Evolutionary conservation across 1,140 invertebrate genomes (phyloP).

Genomic region (Panulirus ornatus): DNA sequence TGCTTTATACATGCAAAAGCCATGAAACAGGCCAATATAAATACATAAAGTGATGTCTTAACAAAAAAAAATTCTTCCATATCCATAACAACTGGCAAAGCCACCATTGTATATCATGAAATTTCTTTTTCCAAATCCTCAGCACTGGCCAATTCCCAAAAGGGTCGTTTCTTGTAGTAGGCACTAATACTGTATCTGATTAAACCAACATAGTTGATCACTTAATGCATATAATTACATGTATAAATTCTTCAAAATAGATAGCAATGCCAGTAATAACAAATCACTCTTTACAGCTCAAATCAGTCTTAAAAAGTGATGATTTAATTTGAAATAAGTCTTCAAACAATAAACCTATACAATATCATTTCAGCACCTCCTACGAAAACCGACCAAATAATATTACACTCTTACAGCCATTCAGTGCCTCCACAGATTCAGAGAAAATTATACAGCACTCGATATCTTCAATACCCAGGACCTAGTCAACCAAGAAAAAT

Average conservation of each 20-base stretch:
- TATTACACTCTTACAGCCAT: neutral
- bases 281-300: neutral
- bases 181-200: neutral
- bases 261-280: neutral
- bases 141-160: neutral
- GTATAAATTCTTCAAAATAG: neutral
- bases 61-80: neutral
- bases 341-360: no score
- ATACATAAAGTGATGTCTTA: neutral
- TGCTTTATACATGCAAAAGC: neutral
- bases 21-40: neutral
- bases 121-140: neutral
- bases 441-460: neutral
- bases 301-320: neutral
- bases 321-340: neutral
- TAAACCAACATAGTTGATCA: neutral
- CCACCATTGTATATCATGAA: neutral
- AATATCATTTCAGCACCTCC: neutral
- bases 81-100: neutral
- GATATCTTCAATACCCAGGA: neutral
- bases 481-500: neutral
- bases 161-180: neutral
- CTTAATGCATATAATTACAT: neutral
- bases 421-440: neutral
- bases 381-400: neutral